Evolutionary conservation across 2,888 invertebrate species (phyloP), one percentile per base, ranked within the genome.

Genomic region (Callimorpha dominula): DNA sequence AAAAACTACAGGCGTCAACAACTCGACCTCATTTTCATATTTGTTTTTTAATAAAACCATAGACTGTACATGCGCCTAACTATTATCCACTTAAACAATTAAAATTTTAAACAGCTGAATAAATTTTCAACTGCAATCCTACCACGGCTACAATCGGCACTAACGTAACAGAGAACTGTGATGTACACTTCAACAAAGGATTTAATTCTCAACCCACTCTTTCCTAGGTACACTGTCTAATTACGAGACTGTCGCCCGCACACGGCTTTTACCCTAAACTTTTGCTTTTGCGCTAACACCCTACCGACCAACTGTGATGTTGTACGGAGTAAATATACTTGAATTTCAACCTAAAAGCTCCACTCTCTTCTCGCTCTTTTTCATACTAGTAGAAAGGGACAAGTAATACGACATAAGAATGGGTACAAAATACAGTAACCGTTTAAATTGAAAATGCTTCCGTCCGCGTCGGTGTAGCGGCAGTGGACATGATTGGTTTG

Each of bases 211-310:
- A 68, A 81, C 49, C 76, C 75, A 79, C 76, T 78, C 76, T 80
- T 79, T 76, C 43, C 82, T 75, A 80, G 77, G 75, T 80, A 81
- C 82, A 77, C 76, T 82, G 82, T 82, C 84, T 87, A 86, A 89
- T 89, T 89, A 89, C 81, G 81, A 78, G 82, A 79, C 84, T 86
- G 86, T 84, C 85, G 78, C 75, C 82, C 77, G 79, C 86, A 89
- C 82, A 76, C 77, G 77, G 81, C 83, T 82, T 85, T 81, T 80
- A 78, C 78, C 81, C 80, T 81, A 86, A 87, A 86, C 85, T 86
- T 88, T 88, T 85, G 86, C 87, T 84, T 85, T 84, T 85, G 81
- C 76, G 74, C 79, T 78, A 83, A 82, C 79, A 78, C 80, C 78
- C 73, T 77, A 62, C 68, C 73, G 78, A 78, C 76, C 76, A 75